phyloP scores from a whole-genome alignment of 2,113 vertebrate genomes.

The Dasyprocta punctata region DNA sequence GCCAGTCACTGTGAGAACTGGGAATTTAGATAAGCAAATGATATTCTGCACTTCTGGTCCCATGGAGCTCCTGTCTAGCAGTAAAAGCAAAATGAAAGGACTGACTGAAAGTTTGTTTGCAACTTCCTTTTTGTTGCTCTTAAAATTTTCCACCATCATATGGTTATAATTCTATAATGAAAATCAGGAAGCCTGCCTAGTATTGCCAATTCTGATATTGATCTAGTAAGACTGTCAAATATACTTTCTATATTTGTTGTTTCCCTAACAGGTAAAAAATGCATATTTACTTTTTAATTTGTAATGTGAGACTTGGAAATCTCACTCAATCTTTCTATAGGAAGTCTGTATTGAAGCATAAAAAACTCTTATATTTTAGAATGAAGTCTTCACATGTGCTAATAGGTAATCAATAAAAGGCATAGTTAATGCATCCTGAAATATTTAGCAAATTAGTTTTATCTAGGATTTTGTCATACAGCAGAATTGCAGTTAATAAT shows the following conservation, averaged over 20 bases:
- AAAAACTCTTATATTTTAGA: slow-evolving; percentile 30
- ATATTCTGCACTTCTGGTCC: background rate
- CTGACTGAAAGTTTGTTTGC: background rate
- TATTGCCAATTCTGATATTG: background rate
- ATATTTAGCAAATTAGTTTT: background rate
- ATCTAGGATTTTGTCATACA: background rate
- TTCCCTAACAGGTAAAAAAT: background rate
- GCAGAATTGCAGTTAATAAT: background rate
- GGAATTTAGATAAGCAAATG: background rate
- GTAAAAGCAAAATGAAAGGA: background rate
- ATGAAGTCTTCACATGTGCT: background rate
- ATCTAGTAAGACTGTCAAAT: background rate
- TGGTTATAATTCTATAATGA: background rate
- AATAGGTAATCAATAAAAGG: background rate
- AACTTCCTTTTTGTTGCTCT: slow-evolving; percentile 27
- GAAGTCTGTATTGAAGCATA: background rate
- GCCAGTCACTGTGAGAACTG: background rate
- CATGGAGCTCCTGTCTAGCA: background rate
- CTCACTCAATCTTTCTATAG: background rate
- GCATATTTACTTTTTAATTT: background rate
- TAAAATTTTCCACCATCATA: background rate
- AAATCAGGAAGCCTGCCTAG: background rate
- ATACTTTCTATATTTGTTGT: background rate
- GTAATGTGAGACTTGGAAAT: background rate
- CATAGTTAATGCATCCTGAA: background rate